These are phyloP conservation scores for Trichomalopsis sarcophagae DNA, from an alignment of 1,140 invertebrate genomes.

Conservation along the genomic window DNA sequence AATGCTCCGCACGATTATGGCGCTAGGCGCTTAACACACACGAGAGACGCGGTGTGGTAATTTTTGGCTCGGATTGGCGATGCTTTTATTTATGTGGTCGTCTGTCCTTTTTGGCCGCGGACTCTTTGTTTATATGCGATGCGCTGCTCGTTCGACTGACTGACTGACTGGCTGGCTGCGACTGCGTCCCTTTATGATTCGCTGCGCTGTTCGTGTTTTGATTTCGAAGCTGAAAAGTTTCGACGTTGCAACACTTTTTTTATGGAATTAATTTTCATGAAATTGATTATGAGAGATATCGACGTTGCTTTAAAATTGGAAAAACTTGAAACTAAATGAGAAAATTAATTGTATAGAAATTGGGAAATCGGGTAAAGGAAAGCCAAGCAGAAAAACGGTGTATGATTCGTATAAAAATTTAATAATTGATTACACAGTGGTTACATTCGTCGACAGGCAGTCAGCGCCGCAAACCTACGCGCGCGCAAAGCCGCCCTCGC, in stretches of 20 bases:
- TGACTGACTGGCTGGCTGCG: no score
- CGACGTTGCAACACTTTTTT: no score
- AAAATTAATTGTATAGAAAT: neutral
- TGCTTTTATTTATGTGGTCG: neutral
- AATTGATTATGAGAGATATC: no score
- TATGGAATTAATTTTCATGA: no score
- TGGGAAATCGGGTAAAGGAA: neutral
- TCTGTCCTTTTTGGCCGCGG: neutral
- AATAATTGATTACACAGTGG: conserved; percentile 21
- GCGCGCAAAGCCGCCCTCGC: neutral
- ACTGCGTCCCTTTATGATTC: no score
- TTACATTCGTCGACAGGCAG: conserved; percentile 15
- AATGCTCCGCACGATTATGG: neutral
- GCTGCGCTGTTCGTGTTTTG: neutral
- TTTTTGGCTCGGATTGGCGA: neutral
- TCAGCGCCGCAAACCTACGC: neutral
- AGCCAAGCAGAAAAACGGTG: neutral
- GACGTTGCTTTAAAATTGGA: no score
- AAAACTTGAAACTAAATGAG: neutral
- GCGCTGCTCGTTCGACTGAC: no score
- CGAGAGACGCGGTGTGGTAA: neutral
- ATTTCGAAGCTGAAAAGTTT: no score
- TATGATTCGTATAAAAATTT: conserved; percentile 33
- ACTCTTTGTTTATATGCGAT: neutral
- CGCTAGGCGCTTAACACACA: neutral